Base-by-base conservation (phyloP, 2,797 vertebrate genomes). In the Sebastes cheni region DNA sequence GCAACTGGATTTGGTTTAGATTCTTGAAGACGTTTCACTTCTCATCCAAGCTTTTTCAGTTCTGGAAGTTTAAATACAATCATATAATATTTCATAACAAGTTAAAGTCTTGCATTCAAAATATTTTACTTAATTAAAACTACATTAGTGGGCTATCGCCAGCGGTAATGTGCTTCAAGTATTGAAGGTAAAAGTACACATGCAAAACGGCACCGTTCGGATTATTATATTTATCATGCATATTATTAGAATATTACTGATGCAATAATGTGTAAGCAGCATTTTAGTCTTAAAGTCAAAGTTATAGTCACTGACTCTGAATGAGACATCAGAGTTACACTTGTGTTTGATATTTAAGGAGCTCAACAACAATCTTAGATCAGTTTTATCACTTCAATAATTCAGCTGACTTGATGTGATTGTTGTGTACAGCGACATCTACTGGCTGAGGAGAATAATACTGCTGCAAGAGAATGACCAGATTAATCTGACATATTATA, bases 351-450 rank as follows among this genome's bases (percentile, higher is more conserved):
- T 39, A 27, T 39, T 25, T 25, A 14, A 9, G 7, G 8, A 62
- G 29, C 22, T 74, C 23, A 13, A 30, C 39, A 29, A 29, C 11
- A 29, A 34, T 59, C 22, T 18, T 42, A 0, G 1, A n/a, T 60
- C 54, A 25, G 23, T 30, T 5, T 1, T 54, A 52, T 60, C 36
- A 34, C 14, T 29, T 12, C 9, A 5, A 25, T 1, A 3, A 5
- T 29, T 16, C 6, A 36, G 12, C n/a, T 27, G 61, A 29, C 58
- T 55, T 8, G 3, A 4, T 10, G 58, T 11, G 39, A 39, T 13
- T 0, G 67, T 22, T 62, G 68, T 10, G 61, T 27, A 54, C 83
- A 78, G 77, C 42, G 90, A 72, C 92, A 81, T 67, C 93, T 93
- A 22, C 81, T 91, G 92, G 86, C 67, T 0, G 22, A 72, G 8